Percentiles rank a stretch among this genome's conserved stretches.
phyloP scores from a whole-genome alignment of 2,113 vertebrate genomes.

The Microtus pennsylvanicus region DNA sequence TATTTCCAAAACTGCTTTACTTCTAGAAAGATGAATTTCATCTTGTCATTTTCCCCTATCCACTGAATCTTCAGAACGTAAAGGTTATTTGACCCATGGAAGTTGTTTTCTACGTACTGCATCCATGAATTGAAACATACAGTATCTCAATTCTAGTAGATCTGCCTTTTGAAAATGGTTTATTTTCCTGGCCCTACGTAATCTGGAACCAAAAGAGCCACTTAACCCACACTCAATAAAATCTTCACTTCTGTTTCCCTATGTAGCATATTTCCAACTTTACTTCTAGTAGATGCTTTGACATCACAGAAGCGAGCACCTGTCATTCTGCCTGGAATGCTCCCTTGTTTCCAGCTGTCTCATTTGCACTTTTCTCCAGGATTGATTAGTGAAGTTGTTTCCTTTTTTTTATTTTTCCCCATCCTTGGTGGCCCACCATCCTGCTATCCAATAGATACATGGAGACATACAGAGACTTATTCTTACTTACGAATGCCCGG shows the following conservation, averaged over 20 bases:
- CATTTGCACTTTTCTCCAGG: background rate
- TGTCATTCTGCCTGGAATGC: background rate
- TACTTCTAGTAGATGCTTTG: background rate
- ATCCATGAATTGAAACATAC: background rate
- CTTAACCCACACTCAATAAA: background rate
- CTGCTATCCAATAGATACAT: background rate
- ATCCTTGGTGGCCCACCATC: background rate
- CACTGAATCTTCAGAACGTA: background rate
- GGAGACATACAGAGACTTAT: background rate
- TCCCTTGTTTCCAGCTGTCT: background rate
- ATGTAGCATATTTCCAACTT: background rate
- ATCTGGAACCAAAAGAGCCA: background rate
- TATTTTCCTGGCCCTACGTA: background rate
- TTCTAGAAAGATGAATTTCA: constrained; percentile 11
- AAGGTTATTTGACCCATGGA: background rate
- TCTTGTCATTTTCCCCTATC: background rate
- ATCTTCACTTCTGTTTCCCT: background rate
- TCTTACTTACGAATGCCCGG: background rate
- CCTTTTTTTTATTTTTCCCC: too few species aligned
- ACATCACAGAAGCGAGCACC: background rate
- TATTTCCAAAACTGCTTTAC: background rate
- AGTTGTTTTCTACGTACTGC: background rate
- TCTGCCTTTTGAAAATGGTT: background rate
- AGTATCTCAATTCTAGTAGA: background rate
- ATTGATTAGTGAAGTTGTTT: background rate